phyloP scores from a whole-genome alignment of 92 coral and sea anemone species.

The Epizoanthus fatuus region DNA sequence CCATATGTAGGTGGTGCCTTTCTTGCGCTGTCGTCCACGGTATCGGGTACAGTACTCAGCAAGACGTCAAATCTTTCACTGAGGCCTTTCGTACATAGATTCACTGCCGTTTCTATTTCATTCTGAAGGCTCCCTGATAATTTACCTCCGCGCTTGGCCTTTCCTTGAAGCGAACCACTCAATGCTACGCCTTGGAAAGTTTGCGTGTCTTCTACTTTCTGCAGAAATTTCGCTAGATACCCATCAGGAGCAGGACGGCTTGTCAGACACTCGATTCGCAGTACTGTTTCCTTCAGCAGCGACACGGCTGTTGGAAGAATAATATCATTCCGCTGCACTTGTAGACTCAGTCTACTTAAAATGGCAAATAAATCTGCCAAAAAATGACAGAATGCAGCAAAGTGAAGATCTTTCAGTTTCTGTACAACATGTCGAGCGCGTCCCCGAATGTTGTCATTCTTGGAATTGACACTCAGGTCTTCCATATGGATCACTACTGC shows the following conservation, averaged over 20 bases:
- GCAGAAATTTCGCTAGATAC: constrained; percentile 15
- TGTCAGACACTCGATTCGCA: not conserved
- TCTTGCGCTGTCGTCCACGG: too few relatives aligned
- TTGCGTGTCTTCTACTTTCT: constrained; percentile 1
- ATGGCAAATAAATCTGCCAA: constrained; percentile 55
- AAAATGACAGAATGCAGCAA: constrained; percentile 63
- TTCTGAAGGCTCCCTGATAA: constrained; percentile 40
- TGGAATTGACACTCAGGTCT: constrained; percentile 53
- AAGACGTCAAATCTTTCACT: constrained; percentile 34
- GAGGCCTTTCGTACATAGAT: constrained; percentile 34
- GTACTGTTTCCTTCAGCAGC: constrained; percentile 49
- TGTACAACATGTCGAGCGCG: constrained; percentile 31
- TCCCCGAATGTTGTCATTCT: constrained; percentile 48
- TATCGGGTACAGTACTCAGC: not conserved
- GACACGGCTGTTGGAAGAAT: constrained; percentile 63
- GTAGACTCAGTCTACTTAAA: constrained; percentile 54
- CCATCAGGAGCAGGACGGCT: constrained; percentile 3
- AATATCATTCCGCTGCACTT: constrained; percentile 64
- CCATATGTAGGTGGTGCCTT: not conserved
- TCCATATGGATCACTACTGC: constrained; percentile 55
- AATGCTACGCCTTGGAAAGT: constrained; percentile 34
- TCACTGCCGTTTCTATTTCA: constrained; percentile 53
- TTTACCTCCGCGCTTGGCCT: constrained; percentile 35
- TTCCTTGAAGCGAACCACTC: constrained; percentile 25
- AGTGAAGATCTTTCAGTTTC: constrained; percentile 49